Conservation (phyloP, 2,888 invertebrate species). For the Hypomecis punctinalis region DNA sequence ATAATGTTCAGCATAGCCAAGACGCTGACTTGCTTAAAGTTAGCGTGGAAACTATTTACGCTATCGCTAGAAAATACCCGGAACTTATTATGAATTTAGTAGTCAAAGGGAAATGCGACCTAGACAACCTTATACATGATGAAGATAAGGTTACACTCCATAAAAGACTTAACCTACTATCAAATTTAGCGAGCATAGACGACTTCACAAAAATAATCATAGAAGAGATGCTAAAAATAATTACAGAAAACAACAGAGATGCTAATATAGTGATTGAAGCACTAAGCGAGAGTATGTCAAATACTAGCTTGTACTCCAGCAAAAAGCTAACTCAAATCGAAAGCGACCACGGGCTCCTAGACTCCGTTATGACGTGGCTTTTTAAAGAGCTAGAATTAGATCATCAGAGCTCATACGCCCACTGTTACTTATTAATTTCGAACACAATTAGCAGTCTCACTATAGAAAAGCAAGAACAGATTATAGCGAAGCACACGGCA, state of each 20-base stretch:
- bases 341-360: conserved; percentile 73
- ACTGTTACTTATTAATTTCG: conserved; percentile 67
- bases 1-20: conserved; percentile 75
- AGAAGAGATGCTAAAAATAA: conserved; percentile 72
- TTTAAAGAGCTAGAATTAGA: conserved; percentile 58
- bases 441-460: conserved; percentile 70
- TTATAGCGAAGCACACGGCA: conserved; percentile 60
- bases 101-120: conserved; percentile 76
- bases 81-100: conserved; percentile 80
- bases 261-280: conserved; percentile 68
- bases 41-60: conserved; percentile 80
- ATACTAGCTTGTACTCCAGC: conserved; percentile 62
- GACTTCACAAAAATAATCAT: conserved; percentile 78
- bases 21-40: conserved; percentile 72
- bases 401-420: conserved; percentile 52
- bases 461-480: conserved; percentile 60
- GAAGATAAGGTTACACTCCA: conserved; percentile 54
- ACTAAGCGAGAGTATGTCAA: conserved; percentile 65
- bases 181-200: conserved; percentile 76
- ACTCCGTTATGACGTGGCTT: conserved; percentile 70
- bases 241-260: conserved; percentile 56
- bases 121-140: conserved; percentile 65
- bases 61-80: conserved; percentile 81
- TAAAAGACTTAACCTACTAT: conserved; percentile 75
- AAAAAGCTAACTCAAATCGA: conserved; percentile 74